These are phyloP conservation scores for Pheosia tremula DNA, from an alignment of 2,888 invertebrate genomes.

Conservation along the genomic window DNA sequence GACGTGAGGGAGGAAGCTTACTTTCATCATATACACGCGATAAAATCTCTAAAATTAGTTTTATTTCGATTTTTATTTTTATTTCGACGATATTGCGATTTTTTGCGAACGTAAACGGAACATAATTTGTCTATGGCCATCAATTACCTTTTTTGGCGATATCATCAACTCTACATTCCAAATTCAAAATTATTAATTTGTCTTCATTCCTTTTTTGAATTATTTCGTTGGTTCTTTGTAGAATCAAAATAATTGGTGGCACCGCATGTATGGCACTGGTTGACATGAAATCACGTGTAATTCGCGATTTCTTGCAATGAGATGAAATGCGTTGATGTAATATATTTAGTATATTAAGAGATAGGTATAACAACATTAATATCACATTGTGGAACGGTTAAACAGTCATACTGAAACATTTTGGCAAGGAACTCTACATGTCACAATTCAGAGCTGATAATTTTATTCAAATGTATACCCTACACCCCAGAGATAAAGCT, in stretches of 20 bases:
- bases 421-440: slow-evolving; percentile 29
- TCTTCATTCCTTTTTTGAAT: neutral
- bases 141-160: neutral
- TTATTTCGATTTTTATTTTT: too few relatives aligned
- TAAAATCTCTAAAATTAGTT: too few relatives aligned
- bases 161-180: neutral
- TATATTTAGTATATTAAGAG: neutral
- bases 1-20: too few relatives aligned
- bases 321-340: neutral
- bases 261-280: neutral
- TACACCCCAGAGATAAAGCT: slow-evolving; percentile 18
- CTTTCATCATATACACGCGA: too few relatives aligned
- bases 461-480: slow-evolving; percentile 13
- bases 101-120: neutral
- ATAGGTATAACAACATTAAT: neutral
- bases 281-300: neutral
- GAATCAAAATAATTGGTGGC: neutral
- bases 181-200: neutral
- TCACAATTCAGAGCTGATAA: neutral
- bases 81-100: too few relatives aligned
- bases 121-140: neutral
- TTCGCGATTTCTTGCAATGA: neutral
- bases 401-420: slow-evolving; percentile 21
- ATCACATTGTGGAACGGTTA: neutral
- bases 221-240: neutral